Base-by-base conservation (phyloP, 2,888 invertebrate species). In the Idaea dimidiata region DNA sequence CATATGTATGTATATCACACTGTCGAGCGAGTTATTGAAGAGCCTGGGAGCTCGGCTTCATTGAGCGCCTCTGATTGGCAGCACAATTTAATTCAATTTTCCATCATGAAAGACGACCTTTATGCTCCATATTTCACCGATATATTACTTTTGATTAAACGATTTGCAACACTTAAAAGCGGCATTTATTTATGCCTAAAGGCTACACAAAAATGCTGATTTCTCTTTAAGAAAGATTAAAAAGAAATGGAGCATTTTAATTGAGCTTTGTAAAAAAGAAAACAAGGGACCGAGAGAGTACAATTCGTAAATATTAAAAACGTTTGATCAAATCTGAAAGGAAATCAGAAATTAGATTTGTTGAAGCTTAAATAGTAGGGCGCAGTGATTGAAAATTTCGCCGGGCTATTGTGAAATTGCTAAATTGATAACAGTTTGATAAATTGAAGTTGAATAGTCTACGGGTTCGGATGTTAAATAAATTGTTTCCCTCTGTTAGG, bases 41-140 rank as follows among this genome's bases (percentile, higher is more conserved):
- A 57, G 17, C 32, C 59, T 8, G 14, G 16, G 62, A 67, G 68
- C 64, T 64, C 64, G 65, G 70, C 67, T 74, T 71, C 72, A 72
- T 70, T 63, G 71, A 66, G 70, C 63, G 68, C 72, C 65, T 76
- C 80, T 78, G 77, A 82, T 82, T 78, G 80, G 72, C 75, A 73
- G 80, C 74, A 80, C 78, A 83, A 85, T 85, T 86, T 80, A 83
- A 86, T 84, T 77, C 84, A 81, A 82, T 83, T 77, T 43, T 43
- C 43, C 43, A 43, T 43, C 43, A 43, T 14, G 43, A 8, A 43
- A 43, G 43, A 14, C 14, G 10, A 8, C 14, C 5, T 7, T 43
- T 14, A 14, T 43, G 43, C 43, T 43, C 8, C 14, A 14, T 43
- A 43, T 43, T 43, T 1, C 14, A 43, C 43, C 43, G 14, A 43